phyloP scores from a whole-genome alignment of 1,140 invertebrate species.

The Bombus soroeensis region DNA sequence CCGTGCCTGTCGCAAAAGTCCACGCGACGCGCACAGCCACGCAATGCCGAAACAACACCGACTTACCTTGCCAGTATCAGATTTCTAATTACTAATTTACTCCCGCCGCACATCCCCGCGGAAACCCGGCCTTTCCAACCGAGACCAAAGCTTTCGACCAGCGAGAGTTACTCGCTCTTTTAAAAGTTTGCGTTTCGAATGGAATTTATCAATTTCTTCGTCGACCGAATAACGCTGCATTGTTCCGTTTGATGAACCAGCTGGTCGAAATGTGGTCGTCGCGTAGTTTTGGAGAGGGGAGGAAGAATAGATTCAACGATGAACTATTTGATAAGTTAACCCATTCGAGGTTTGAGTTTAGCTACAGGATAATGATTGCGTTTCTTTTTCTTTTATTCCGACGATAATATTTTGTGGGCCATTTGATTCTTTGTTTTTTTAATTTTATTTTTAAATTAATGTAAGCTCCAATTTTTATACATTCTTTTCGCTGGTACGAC shows the following conservation, averaged over 20 bases:
- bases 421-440: not conserved
- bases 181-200: slow-evolving; percentile 1
- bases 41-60: slow-evolving; percentile 80
- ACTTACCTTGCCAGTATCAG: slow-evolving; percentile 78
- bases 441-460: not conserved
- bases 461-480: not conserved
- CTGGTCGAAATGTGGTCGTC: not conserved
- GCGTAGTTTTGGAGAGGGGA: too few relatives aligned
- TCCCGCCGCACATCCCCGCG: slow-evolving; percentile 47
- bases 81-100: slow-evolving; percentile 83
- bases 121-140: slow-evolving; percentile 15
- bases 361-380: not conserved
- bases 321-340: not conserved
- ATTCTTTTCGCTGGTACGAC: too few relatives aligned
- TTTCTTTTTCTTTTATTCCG: too few relatives aligned
- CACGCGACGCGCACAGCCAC: slow-evolving; percentile 81
- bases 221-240: not conserved
- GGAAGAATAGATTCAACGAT: too few relatives aligned
- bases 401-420: not conserved
- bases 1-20: slow-evolving; percentile 82
- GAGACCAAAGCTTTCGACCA: slow-evolving; percentile 45
- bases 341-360: not conserved
- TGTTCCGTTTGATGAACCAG: not conserved
- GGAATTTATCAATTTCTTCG: slow-evolving; percentile 19
- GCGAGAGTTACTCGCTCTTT: too few relatives aligned